phyloP scores from a whole-genome alignment of 2,797 vertebrate genomes.

The Malurus splendens region DNA sequence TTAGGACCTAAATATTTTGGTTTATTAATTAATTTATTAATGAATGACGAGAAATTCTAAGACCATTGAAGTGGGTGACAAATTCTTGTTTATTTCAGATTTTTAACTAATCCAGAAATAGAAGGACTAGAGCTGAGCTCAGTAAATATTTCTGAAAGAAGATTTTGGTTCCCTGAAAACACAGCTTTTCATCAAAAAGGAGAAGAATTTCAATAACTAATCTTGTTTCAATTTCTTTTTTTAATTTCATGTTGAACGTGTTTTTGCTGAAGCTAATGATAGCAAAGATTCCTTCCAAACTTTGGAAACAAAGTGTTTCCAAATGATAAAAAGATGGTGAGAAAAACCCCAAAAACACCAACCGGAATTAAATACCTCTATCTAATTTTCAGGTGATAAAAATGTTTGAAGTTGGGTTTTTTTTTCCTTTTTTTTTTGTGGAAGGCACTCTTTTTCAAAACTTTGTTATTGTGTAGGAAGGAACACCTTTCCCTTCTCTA shows the following conservation, averaged over 20 bases:
- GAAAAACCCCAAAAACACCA: not conserved
- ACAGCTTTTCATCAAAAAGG: not conserved
- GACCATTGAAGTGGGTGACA: not conserved
- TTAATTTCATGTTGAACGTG: not conserved
- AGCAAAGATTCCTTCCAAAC: not conserved
- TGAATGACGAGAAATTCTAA: not conserved
- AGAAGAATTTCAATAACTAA: not conserved
- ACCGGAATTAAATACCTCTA: not conserved
- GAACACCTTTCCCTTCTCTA: not conserved
- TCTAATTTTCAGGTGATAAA: not conserved
- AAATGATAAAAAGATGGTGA: not conserved
- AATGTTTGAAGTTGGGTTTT: not conserved
- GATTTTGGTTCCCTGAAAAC: not conserved
- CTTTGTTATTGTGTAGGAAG: not conserved
- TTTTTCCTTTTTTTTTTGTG: not conserved
- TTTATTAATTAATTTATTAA: conserved; percentile 8
- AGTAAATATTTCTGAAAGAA: not conserved
- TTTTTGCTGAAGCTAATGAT: not conserved
- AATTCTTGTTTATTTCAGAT: not conserved
- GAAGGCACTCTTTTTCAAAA: not conserved
- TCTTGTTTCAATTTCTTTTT: not conserved
- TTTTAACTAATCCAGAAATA: not conserved
- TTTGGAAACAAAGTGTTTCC: not conserved
- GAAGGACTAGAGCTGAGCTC: not conserved
- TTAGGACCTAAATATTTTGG: not conserved